phyloP scores from a whole-genome alignment of 1,140 invertebrate genomes.

The Brachystomella parvula region DNA sequence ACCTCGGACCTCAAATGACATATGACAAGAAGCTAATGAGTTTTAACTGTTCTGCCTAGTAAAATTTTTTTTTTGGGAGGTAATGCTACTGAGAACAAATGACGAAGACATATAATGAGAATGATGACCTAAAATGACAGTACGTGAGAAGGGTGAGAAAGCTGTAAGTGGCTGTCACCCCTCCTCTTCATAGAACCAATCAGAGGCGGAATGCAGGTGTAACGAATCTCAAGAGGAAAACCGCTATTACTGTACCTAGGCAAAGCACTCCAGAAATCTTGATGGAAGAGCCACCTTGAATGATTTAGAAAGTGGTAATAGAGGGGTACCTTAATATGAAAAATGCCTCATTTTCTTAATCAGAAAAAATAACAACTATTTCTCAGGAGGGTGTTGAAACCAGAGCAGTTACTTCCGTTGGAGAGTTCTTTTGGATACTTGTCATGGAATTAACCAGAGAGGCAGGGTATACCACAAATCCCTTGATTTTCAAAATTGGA shows the following conservation, averaged over 20 bases:
- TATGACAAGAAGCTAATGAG: neutral
- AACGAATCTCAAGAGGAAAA: neutral
- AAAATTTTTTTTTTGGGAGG: neutral
- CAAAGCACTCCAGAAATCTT: no score
- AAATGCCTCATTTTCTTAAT: neutral
- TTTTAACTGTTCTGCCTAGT: conserved; percentile 3
- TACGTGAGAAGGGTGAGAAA: neutral
- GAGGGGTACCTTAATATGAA: neutral
- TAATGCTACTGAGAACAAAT: no score
- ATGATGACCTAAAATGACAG: conserved; percentile 5
- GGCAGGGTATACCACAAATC: no score
- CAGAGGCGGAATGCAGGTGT: neutral
- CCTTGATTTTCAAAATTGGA: neutral
- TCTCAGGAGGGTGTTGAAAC: no score
- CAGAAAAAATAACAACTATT: neutral
- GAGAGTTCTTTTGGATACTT: neutral
- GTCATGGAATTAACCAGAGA: neutral
- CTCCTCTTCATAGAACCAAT: neutral
- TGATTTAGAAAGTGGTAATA: neutral
- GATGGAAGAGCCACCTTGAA: no score
- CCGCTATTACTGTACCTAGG: neutral
- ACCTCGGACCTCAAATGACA: neutral
- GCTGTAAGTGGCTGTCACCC: neutral
- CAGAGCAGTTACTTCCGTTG: neutral
- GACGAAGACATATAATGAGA: neutral